Evolutionary conservation across 2,113 vertebrate species (phyloP).

Genomic region (Poecilia latipinna): DNA sequence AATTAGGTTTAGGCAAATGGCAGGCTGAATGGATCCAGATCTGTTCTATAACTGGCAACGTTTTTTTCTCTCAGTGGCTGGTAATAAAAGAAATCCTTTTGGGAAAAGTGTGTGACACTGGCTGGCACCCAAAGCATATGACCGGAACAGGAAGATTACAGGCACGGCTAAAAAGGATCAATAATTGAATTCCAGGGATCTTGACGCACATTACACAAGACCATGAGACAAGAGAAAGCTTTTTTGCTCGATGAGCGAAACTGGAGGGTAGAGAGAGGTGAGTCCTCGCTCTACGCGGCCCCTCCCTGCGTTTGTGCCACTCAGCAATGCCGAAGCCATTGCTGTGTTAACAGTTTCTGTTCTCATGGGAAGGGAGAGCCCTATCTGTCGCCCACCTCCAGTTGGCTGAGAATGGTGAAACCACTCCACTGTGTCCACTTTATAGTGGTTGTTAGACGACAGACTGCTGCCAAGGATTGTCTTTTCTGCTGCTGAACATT

Average conservation of each 20-base stretch:
- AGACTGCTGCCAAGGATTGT: slow-evolving; percentile 51
- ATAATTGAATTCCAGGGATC: slow-evolving; percentile 81
- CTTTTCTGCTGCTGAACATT: slow-evolving; percentile 63
- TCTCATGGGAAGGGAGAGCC: slow-evolving; percentile 77
- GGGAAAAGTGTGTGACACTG: slow-evolving; percentile 66
- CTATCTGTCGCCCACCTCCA: slow-evolving; percentile 73
- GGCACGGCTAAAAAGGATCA: slow-evolving; percentile 74
- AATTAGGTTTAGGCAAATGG: slow-evolving; percentile 64
- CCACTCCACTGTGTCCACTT: slow-evolving; percentile 72
- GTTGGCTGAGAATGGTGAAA: slow-evolving; percentile 74
- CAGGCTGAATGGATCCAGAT: slow-evolving; percentile 63
- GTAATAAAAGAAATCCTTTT: slow-evolving; percentile 73
- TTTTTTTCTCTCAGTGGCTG: slow-evolving; percentile 58
- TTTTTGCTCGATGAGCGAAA: slow-evolving; percentile 78
- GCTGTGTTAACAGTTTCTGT: slow-evolving; percentile 80
- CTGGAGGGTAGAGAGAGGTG: slow-evolving; percentile 77
- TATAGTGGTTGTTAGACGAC: slow-evolving; percentile 61
- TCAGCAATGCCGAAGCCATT: slow-evolving; percentile 76
- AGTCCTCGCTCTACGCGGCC: slow-evolving; percentile 66
- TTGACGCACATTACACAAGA: slow-evolving; percentile 76
- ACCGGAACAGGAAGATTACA: slow-evolving; percentile 78
- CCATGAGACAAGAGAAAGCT: slow-evolving; percentile 81
- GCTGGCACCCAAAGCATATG: slow-evolving; percentile 69
- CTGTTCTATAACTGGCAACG: slow-evolving; percentile 53
- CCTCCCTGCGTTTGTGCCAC: slow-evolving; percentile 72